Evolutionary conservation across 2,113 vertebrate genomes (phyloP).

Genomic region (Salvator merianae): DNA sequence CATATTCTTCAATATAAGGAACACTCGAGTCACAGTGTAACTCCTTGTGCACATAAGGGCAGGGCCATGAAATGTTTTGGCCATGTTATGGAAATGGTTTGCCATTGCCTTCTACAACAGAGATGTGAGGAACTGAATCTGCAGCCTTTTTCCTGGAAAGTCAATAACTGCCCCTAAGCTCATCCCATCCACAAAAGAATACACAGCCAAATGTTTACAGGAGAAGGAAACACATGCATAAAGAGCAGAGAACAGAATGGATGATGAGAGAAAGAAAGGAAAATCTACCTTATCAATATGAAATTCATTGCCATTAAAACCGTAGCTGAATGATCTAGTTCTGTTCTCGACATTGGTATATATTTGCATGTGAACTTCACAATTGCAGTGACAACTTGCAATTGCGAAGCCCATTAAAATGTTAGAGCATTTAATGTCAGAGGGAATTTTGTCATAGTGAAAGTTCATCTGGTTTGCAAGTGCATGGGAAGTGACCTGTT

Average conservation of each 20-base stretch:
- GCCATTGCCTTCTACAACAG: no score
- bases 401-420: neutral
- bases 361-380: no score
- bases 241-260: no score
- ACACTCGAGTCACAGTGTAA: no score
- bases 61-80: no score
- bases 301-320: neutral
- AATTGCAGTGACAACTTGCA: neutral
- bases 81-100: no score
- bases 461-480: constrained; percentile 23
- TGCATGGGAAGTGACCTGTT: constrained; percentile 33
- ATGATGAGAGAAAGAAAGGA: neutral
- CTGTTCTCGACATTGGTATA: neutral
- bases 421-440: neutral
- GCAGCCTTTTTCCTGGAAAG: no score
- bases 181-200: no score
- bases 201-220: neutral
- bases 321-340: neutral
- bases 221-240: neutral
- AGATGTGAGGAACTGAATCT: no score
- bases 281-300: neutral
- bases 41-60: no score
- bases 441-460: neutral
- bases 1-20: no score
- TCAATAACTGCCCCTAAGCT: no score